These are phyloP conservation scores for Pogonomyrmex californicus DNA, from an alignment of 1,140 invertebrate species.

Conservation along the genomic window DNA sequence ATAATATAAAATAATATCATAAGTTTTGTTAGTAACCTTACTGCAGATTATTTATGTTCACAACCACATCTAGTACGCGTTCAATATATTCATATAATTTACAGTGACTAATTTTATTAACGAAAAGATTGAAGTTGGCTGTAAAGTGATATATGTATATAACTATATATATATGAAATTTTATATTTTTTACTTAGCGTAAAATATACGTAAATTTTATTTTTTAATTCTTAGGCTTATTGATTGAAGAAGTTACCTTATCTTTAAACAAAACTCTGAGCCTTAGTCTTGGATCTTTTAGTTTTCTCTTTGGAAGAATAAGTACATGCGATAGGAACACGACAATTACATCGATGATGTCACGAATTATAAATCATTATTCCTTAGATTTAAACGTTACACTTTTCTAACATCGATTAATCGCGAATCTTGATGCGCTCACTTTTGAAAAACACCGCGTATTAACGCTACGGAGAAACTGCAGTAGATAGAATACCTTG, in stretches of 20 bases:
- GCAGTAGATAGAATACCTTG: slow-evolving; percentile 66
- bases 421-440: not conserved
- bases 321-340: slow-evolving; percentile 57
- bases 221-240: slow-evolving; percentile 26
- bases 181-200: slow-evolving; percentile 15
- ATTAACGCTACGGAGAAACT: slow-evolving; percentile 52
- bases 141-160: not conserved
- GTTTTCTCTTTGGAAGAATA: slow-evolving; percentile 23
- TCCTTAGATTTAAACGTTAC: slow-evolving; percentile 31
- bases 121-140: not conserved
- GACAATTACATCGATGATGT: slow-evolving; percentile 51
- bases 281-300: slow-evolving; percentile 4
- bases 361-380: slow-evolving; percentile 43
- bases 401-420: slow-evolving; percentile 26
- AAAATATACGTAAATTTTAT: slow-evolving; percentile 40
- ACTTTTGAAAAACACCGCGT: slow-evolving; percentile 50
- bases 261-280: slow-evolving; percentile 17
- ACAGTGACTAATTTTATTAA: slow-evolving; percentile 29
- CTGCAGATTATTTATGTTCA: slow-evolving; percentile 40
- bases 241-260: slow-evolving; percentile 33
- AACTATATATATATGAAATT: slow-evolving; percentile 5
- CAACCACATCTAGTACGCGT: slow-evolving; percentile 38
- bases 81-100: slow-evolving; percentile 21
- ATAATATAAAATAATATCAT: slow-evolving; percentile 1
- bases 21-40: slow-evolving; percentile 2